Evolutionary conservation across 2,797 vertebrate species (phyloP).

Genomic region (Crax fasciolata): DNA sequence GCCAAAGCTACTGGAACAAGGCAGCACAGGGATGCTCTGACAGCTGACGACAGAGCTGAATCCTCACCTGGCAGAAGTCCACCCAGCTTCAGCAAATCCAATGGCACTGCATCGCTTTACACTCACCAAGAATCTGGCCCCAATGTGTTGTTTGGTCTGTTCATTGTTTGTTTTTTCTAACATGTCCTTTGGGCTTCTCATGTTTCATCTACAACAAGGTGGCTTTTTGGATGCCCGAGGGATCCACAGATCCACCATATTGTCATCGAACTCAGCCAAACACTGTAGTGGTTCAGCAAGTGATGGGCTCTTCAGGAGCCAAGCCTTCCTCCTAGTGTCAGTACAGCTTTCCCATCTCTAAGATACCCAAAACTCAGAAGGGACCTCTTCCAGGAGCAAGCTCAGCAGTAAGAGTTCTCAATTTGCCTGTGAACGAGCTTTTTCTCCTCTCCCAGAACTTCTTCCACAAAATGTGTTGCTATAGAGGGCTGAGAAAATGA

Average conservation of each 20-base stretch:
- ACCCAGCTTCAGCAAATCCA: neutral
- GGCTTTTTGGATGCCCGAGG: neutral
- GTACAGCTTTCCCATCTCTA: neutral
- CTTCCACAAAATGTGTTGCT: neutral
- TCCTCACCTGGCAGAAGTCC: conserved; percentile 13
- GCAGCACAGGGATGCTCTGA: neutral
- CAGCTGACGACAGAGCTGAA: neutral
- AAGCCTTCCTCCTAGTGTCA: neutral
- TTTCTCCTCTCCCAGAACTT: neutral
- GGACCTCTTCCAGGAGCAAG: neutral
- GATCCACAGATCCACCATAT: neutral
- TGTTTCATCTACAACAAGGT: neutral
- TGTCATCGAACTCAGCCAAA: rapidly evolving
- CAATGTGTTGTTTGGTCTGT: neutral
- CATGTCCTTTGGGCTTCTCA: neutral
- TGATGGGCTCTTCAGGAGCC: neutral
- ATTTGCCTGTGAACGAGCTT: neutral
- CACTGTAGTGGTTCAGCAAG: neutral
- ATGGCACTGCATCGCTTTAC: neutral
- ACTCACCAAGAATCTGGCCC: neutral
- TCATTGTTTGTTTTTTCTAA: neutral
- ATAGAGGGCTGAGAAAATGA: neutral
- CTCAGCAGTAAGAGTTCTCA: neutral
- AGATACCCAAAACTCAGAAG: neutral
- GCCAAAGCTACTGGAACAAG: neutral